Percentiles rank a stretch among this genome's conserved stretches.
Conservation (phyloP, 2,888 invertebrate genomes). For the Lucinisca nassula region DNA sequence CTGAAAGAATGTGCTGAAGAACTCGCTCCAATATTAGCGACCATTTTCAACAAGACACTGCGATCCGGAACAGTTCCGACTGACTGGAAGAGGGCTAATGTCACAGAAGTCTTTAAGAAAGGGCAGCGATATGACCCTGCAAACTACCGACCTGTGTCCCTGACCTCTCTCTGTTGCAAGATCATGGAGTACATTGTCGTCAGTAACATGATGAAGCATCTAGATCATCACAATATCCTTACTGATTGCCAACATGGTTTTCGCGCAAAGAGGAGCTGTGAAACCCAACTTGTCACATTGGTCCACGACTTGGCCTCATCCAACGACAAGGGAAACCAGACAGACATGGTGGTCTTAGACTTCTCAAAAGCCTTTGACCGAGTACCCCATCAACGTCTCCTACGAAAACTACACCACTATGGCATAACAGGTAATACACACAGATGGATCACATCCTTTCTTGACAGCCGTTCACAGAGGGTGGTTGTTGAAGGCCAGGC, state of each 20-base stretch:
- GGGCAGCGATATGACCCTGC: not conserved
- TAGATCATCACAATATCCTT: not conserved
- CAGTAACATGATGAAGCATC: not conserved
- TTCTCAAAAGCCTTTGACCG: not conserved
- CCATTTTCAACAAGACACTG: slow-evolving; percentile 14
- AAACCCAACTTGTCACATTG: not conserved
- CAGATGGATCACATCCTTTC: not conserved
- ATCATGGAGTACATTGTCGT: not conserved
- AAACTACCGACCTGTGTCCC: not conserved
- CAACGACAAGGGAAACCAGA: not conserved
- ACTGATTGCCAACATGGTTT: not conserved
- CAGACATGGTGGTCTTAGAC: not conserved
- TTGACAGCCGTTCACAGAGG: not conserved
- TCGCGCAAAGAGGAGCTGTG: not conserved
- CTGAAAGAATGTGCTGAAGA: slow-evolving; percentile 10
- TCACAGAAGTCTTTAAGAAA: slow-evolving; percentile 13
- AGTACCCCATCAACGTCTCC: not conserved
- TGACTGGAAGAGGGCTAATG: slow-evolving; percentile 23
- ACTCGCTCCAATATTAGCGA: not conserved
- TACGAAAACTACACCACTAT: not conserved
- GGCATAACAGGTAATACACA: not conserved
- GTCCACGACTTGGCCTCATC: too few relatives aligned
- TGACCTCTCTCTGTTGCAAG: not conserved
- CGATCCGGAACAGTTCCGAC: not conserved
- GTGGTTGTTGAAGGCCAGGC: not conserved